Percentiles rank a stretch among this genome's conserved stretches.
These are phyloP conservation scores for Progne subis DNA, from an alignment of 2,113 vertebrate species.

Conservation along the genomic window DNA sequence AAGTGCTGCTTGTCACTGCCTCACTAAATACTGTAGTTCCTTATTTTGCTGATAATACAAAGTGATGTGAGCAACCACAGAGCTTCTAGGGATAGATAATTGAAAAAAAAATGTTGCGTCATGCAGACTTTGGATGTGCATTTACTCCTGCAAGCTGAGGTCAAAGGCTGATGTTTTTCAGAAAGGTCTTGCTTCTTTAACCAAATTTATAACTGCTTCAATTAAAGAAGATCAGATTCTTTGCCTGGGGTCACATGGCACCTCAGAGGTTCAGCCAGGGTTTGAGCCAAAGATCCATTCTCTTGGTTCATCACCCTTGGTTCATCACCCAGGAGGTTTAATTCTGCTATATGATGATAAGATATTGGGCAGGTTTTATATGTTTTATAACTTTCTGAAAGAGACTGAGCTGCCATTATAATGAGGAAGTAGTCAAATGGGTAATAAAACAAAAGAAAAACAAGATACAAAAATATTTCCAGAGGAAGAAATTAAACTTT, in stretches of 20 bases:
- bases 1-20: not conserved
- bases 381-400: not conserved
- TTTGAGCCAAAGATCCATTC: slow-evolving; percentile 1
- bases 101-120: not conserved
- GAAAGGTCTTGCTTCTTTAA: not conserved
- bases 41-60: not conserved
- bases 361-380: not conserved
- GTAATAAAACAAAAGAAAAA: not conserved
- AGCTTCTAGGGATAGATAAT: not conserved
- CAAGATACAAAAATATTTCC: not conserved
- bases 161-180: slow-evolving; percentile 7
- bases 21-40: not conserved
- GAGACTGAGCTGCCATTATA: not conserved
- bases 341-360: not conserved
- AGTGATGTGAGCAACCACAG: not conserved
- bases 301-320: not conserved
- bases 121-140: not conserved
- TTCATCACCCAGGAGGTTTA: not conserved
- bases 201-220: slow-evolving; percentile 19
- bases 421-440: not conserved
- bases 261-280: not conserved
- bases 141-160: not conserved
- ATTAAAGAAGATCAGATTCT: slow-evolving; percentile 17
- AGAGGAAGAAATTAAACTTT: not conserved
- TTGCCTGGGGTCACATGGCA: not conserved